Conservation (phyloP, 2,113 vertebrate species). For the Scolopax mira region DNA sequence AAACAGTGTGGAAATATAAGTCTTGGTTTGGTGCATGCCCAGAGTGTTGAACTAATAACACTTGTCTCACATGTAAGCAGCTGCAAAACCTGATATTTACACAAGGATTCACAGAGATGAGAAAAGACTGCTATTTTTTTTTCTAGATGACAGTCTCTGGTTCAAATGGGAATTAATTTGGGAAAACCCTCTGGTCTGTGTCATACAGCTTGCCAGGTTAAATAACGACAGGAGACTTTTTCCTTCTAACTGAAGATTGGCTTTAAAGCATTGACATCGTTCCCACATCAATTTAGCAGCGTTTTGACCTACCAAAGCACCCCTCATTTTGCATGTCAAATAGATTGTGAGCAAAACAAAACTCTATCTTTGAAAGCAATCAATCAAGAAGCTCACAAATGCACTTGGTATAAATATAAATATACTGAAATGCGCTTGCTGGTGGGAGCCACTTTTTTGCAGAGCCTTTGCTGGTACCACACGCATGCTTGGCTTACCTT, state of each 20-base stretch:
- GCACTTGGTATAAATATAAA: not conserved
- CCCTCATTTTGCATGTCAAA: not conserved
- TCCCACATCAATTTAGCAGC: not conserved
- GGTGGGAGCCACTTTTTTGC: not conserved
- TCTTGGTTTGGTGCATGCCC: conserved; percentile 27
- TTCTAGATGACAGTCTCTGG: not conserved
- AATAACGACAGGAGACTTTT: not conserved
- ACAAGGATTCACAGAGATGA: conserved; percentile 53
- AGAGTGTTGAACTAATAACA: conserved; percentile 42
- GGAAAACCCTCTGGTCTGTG: conserved; percentile 32
- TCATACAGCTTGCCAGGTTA: not conserved
- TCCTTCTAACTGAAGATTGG: not conserved
- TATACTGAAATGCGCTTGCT: not conserved
- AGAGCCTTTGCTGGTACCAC: not conserved
- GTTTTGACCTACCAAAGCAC: conserved; percentile 14
- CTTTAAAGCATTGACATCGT: not conserved
- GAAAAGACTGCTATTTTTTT: not conserved
- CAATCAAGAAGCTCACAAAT: not conserved
- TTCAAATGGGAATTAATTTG: conserved; percentile 33
- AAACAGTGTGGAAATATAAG: not conserved
- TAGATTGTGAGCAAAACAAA: not conserved
- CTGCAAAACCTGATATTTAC: conserved; percentile 67
- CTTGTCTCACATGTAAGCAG: conserved; percentile 38
- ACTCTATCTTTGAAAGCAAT: not conserved
- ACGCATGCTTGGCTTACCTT: not conserved